Base-by-base conservation (phyloP, 2,888 invertebrate species). In the Gastracanthus pulcherrimus region DNA sequence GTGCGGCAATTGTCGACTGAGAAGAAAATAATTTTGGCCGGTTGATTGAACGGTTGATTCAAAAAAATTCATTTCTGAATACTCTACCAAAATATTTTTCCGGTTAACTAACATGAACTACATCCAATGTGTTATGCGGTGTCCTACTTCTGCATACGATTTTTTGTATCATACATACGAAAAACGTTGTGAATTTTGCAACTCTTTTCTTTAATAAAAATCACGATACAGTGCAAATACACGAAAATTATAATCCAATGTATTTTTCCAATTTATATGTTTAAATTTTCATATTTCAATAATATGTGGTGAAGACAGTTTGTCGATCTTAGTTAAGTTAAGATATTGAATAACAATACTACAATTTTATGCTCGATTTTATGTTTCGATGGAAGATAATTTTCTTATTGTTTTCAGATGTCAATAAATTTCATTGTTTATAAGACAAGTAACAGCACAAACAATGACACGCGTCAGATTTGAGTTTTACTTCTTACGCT, bases 1-100 rank as follows among this genome's bases (percentile, higher is more conserved):
- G 45, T 64, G 70, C 71, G 75, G 71, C 75, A 69, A 70, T 75
- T 78, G 70, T 78, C 48, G 64, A 23, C 29, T 58, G 51, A 16
- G 34, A 82, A 78, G 69, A 78, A 78, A 71, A 75, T 75, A 78
- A 78, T 70, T 62, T 31, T 31, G 45, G 38, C 41, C 29, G 45
- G 26, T 48, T 75, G 69, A 82, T 82, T 70, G 78, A 78, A 75
- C 51, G 51, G 55, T 75, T 78, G 51, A 82, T 70, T 48, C 19
- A 51, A 72, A 71, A 76, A 64, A 48, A 7, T n/a, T 41, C 9
- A 11, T 7, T n/a, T n/a, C n/a, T 9, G n/a, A 16, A 55, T 48
- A 26, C 60, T 3, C n/a, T n/a, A n/a, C n/a, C n/a, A n/a, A n/a
- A n/a, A n/a, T n/a, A n/a, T n/a, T n/a, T n/a, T n/a, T n/a, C n/a